Evolutionary conservation across 2,113 vertebrate genomes (phyloP), one percentile per base, ranked within the genome.

Genomic region (Salminus brasiliensis): DNA sequence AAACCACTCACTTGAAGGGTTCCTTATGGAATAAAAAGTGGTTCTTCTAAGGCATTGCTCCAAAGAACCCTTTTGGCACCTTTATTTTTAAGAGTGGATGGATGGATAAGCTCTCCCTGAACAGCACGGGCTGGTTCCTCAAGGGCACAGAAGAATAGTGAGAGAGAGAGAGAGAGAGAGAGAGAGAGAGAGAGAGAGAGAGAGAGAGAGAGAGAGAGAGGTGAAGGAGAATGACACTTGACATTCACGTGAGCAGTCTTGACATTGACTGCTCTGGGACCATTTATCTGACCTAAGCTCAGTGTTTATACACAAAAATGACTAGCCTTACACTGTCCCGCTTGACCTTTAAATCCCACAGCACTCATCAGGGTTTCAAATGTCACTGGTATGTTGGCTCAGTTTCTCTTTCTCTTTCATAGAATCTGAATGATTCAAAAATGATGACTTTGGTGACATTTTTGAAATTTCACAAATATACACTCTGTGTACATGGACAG

Each of bases 351-450:
- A 11, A 67, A 45, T 32, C 47, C 47, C 43, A 36, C 34, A 25
- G n/a, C 71, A 74, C 59, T 74, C 78, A 80, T 80, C 67, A 68
- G 78, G 49, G 78, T 25, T 74, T 80, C 68, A 74, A 89, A 90
- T 87, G 86, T 83, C 87, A 84, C 55, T 57, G 62, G 18, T 49
- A 32, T 18, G 13, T 27, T 36, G 30, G 30, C 63, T 55, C 74
- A 66, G 27, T 21, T 74, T 21, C 23, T 81, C 71, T 78, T 73
- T 85, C 74, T 73, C 71, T 75, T 10, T 41, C 43, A 45, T 6
- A 45, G 12, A 45, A 45, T 15, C 34, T 36, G 34, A 36, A 36
- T 4, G 2, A 45, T 7, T 43, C 1, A 43, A 11, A 3, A 45
- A 45, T 45, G 16, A 15, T 6, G 3, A n/a, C n/a, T n/a, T n/a